phyloP scores from a whole-genome alignment of 1,140 invertebrate genomes.

The Scaptomyza hsui region DNA sequence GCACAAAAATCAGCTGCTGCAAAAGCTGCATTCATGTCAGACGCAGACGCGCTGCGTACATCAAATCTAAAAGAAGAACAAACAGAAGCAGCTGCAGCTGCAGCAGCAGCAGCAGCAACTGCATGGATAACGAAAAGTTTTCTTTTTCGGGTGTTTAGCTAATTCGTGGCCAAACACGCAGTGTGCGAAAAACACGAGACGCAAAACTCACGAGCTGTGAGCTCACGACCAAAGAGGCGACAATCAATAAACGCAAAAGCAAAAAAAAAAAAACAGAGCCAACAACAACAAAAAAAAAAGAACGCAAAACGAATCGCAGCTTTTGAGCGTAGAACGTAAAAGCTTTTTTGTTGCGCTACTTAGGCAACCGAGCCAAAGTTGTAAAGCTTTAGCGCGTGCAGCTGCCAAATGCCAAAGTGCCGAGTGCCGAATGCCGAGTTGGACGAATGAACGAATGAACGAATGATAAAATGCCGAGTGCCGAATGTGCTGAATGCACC shows the following conservation, averaged over 20 bases:
- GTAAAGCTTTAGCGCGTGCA: slow-evolving; percentile 42
- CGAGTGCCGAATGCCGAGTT: slow-evolving; percentile 3
- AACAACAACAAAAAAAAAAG: too few species aligned
- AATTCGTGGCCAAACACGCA: slow-evolving; percentile 21
- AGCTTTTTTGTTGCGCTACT: slow-evolving; percentile 40
- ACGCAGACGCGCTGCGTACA: slow-evolving; percentile 40
- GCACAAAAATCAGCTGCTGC: slow-evolving; percentile 31
- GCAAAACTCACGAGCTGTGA: slow-evolving; percentile 9
- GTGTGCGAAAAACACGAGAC: background rate
- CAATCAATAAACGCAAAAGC: slow-evolving; percentile 59
- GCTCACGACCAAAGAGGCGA: slow-evolving; percentile 25
- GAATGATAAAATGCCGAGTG: background rate
- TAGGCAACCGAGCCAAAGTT: slow-evolving; percentile 49
- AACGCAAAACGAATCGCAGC: slow-evolving; percentile 30
- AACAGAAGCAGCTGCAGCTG: slow-evolving; percentile 6
- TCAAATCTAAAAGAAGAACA: slow-evolving; percentile 37
- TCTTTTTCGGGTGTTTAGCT: slow-evolving; percentile 26
- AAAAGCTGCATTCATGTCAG: slow-evolving; percentile 60
- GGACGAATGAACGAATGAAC: background rate
- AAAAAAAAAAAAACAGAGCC: background rate
- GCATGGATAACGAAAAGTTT: slow-evolving; percentile 58
- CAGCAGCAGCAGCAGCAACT: slow-evolving; percentile 27
- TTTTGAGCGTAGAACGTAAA: slow-evolving; percentile 77
- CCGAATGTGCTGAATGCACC: slow-evolving; percentile 18
- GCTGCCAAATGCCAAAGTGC: slow-evolving; percentile 5